Base-by-base conservation (phyloP, 2,888 invertebrate species). In the Oscheius sp. region DNA sequence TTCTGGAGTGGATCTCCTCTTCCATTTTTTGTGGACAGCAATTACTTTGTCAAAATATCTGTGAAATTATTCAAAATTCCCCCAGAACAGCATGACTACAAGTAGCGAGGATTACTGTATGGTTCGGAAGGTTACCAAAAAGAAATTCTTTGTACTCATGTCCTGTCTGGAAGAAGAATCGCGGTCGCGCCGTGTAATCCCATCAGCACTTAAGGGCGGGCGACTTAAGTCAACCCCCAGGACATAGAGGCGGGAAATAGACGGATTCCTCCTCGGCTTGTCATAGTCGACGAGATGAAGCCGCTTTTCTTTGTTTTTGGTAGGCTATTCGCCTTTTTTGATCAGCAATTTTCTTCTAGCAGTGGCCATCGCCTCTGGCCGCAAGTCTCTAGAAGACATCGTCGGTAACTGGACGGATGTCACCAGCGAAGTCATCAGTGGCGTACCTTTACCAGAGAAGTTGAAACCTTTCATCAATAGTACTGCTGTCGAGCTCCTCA, bases 131-230 rank as follows among this genome's bases (percentile, higher is more conserved):
- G 3, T 6, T 9, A 35, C 35, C 9, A 3, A 6, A 3, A 9
- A 9, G 35, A 58, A 58, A 9, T 27, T 58, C 25, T 58, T 58
- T 58, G 58, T 58, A 58, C 58, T 58, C 29, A 13, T n/a, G 16
- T 58, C 25, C 25, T 27, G 58, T 25, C 58, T 58, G 9, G 45
- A 35, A 35, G 35, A 35, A 35, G 66, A 49, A 66, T 25, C 52
- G 66, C 66, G 66, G 66, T 52, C 66, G 66, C 52, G 64, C 49
- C 52, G 41, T 52, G 49, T 66, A 66, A 66, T 66, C 66, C 66
- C 66, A 66, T 66, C 66, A 66, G 52, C 61, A 61, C 61, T 52
- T 29, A 66, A 66, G 66, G 66, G 66, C 66, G 66, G n/a, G 66
- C 21, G 41, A 63, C 49, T 25, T 16, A 27, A 9, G 49, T 52